Evolutionary conservation across 2,797 vertebrate genomes (phyloP), one percentile per base, ranked within the genome.

Genomic region (Enteromius trimaculatus): DNA sequence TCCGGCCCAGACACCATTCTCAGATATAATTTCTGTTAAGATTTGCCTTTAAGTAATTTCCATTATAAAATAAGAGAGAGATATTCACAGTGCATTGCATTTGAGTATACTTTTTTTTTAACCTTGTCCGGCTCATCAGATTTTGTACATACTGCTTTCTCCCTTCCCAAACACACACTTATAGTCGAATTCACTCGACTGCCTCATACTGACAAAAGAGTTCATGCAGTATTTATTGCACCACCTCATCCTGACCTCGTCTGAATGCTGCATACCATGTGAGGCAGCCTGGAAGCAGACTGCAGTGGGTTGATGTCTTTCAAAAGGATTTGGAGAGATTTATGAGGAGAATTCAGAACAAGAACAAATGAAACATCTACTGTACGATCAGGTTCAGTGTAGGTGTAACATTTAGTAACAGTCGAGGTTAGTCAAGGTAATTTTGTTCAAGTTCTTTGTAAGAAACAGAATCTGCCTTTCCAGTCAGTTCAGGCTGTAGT

Each of bases 221-320:
- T 31, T 71, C 64, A 86, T 87, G 60, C 72, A 75, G 71, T 83
- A 88, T 86, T 91, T 69, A 82, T 82, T 68, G 83, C 0, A 13
- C 53, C 70, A 26, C 83, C 4, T 37, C 84, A 23, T 42, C 21
- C 37, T 76, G 84, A 77, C 78, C 62, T 82, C 1, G 53, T 70
- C 65, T 80, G 51, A 71, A 37, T 26, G n/a, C 68, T 72, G 55
- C 29, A 10, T 49, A 39, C n/a, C 16, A 42, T 37, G 49, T 80
- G 78, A 42, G 49, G 6, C 16, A 2, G 78, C 10, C 49, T 80
- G n/a, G 34, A 69, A 69, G 51, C 58, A 70, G 29, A 81, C 68
- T 55, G 68, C 53, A 71, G 77, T 72, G 68, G 47, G 51, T 42
- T 44, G 6, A 62, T 58, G 69, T 81, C 14, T 81, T 72, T 74